Conservation (phyloP, 2,113 vertebrate genomes). For the Rafetus swinhoei region DNA sequence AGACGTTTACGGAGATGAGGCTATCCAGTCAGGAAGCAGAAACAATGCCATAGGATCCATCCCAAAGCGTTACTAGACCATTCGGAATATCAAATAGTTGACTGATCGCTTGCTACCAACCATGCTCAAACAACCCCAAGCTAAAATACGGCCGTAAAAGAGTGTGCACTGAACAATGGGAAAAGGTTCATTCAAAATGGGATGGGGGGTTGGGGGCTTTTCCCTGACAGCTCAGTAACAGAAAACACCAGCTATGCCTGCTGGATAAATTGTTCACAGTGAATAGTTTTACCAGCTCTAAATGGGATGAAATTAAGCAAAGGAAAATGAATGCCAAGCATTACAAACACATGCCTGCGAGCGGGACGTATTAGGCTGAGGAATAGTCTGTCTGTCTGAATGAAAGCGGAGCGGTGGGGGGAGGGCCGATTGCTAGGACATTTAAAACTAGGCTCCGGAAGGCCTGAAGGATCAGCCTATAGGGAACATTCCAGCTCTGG, state of each 20-base stretch:
- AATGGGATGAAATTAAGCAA: constrained; percentile 59
- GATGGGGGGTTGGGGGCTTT: constrained; percentile 6
- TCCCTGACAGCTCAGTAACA: constrained; percentile 62
- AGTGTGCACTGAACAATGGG: constrained; percentile 51
- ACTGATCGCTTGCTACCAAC: constrained; percentile 7
- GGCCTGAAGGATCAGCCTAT: neutral
- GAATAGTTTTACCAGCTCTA: constrained; percentile 65
- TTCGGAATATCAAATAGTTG: constrained; percentile 37
- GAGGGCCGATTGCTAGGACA: neutral
- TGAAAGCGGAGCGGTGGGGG: neutral
- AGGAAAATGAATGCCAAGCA: constrained; percentile 50
- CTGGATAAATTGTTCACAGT: constrained; percentile 65
- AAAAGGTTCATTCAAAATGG: constrained; percentile 61
- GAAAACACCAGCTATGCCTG: constrained; percentile 65
- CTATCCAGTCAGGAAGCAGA: constrained; percentile 40
- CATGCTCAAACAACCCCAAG: constrained; percentile 35
- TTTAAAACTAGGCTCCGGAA: neutral
- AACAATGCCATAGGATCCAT: neutral
- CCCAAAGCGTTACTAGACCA: neutral
- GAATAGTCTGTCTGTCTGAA: neutral
- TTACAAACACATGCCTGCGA: constrained; percentile 33
- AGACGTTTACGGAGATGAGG: constrained; percentile 27
- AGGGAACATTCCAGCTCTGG: rapidly evolving
- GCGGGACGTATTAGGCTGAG: constrained; percentile 11
- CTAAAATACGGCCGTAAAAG: constrained; percentile 54